Percentiles rank a stretch among this genome's conserved stretches.
These are phyloP conservation scores for Dissostichus mawsoni DNA, from an alignment of 2,113 vertebrate species.

Conservation along the genomic window DNA sequence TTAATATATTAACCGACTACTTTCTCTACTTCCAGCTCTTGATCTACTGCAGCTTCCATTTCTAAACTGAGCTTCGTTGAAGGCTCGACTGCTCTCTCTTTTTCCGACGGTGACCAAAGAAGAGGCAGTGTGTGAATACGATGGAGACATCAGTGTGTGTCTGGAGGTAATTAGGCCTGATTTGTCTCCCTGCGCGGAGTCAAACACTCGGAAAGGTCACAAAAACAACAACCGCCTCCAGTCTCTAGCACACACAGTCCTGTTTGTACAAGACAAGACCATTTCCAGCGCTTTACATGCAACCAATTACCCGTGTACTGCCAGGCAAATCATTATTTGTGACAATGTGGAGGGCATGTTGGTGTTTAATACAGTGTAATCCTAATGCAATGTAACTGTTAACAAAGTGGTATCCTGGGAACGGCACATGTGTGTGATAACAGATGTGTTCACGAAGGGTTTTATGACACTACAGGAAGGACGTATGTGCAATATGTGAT, in stretches of 20 bases:
- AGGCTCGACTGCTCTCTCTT: slow-evolving; percentile 52
- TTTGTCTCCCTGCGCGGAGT: slow-evolving; percentile 70
- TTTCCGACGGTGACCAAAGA: slow-evolving; percentile 50
- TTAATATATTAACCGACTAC: slow-evolving; percentile 70
- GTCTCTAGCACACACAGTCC: slow-evolving; percentile 14
- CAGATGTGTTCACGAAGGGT: no score
- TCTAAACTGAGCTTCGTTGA: slow-evolving; percentile 53
- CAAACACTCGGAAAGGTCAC: slow-evolving; percentile 77
- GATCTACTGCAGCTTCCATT: slow-evolving; percentile 39
- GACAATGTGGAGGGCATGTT: background rate
- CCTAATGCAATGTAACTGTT: no score
- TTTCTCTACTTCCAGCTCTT: slow-evolving; percentile 51
- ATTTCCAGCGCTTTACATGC: slow-evolving; percentile 23
- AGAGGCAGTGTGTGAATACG: slow-evolving; percentile 69
- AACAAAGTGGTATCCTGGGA: no score
- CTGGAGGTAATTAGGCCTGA: slow-evolving; percentile 78
- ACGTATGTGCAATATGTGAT: no score
- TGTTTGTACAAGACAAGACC: slow-evolving; percentile 15
- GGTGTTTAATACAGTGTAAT: no score
- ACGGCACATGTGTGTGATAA: no score
- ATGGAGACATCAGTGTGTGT: slow-evolving; percentile 67
- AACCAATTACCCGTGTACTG: slow-evolving; percentile 28
- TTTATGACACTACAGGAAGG: no score
- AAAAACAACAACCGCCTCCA: slow-evolving; percentile 70
- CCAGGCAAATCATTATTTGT: slow-evolving; percentile 8